Percentiles rank a stretch among this genome's conserved stretches.
Conservation (phyloP, 2,888 invertebrate species). For the Nemoura dubitans region DNA sequence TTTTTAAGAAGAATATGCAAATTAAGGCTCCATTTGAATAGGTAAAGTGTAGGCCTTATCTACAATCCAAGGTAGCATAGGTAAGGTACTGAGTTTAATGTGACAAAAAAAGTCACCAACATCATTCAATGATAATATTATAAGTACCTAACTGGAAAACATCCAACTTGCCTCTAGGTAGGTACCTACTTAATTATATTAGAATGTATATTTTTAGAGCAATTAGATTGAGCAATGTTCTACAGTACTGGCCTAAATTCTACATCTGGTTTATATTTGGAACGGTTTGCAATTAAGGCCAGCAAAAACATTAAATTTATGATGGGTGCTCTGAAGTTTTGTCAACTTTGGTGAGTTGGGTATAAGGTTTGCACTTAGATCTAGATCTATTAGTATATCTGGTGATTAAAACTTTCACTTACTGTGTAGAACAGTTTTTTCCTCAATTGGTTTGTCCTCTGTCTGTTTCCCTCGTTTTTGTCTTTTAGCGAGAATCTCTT, state of each 20-base stretch:
- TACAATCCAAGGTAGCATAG: too few species aligned
- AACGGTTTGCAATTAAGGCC: too few species aligned
- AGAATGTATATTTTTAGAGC: too few species aligned
- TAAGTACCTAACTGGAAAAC: background rate
- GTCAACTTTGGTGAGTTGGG: background rate
- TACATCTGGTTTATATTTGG: background rate
- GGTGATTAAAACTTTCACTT: slow-evolving; percentile 58
- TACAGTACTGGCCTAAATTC: background rate
- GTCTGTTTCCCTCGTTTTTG: slow-evolving; percentile 85
- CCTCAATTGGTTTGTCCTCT: slow-evolving; percentile 94
- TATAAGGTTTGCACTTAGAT: background rate
- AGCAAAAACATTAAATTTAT: background rate
- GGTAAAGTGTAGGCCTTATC: too few species aligned
- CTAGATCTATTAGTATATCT: too few species aligned
- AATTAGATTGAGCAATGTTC: background rate
- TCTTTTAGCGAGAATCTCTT: slow-evolving; percentile 91
- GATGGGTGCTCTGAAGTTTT: background rate
- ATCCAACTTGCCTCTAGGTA: background rate
- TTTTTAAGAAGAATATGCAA: too few species aligned
- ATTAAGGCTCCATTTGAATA: too few species aligned
- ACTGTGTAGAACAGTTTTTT: slow-evolving; percentile 94
- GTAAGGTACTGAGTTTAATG: too few species aligned
- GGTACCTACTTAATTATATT: too few species aligned
- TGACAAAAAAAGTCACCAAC: too few species aligned
- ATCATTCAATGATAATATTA: too few species aligned